These are phyloP conservation scores for Sebastes baramenuke DNA, from an alignment of 2,797 vertebrate species.

Conservation along the genomic window DNA sequence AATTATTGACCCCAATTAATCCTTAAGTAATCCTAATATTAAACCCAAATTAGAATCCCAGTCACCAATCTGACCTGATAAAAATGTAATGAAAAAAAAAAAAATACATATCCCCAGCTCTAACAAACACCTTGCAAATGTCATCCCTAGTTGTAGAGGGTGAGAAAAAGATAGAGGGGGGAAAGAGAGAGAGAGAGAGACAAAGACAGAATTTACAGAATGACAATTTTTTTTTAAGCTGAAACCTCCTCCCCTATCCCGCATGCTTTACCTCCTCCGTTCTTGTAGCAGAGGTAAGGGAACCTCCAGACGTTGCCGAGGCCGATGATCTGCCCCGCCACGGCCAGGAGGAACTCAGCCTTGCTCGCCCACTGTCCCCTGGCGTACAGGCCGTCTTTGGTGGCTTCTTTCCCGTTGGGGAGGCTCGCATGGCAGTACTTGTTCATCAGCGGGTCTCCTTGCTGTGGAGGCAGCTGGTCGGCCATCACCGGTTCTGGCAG, in stretches of 20 bases:
- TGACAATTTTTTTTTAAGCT: neutral
- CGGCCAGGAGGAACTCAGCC: conserved; percentile 79
- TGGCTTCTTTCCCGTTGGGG: conserved; percentile 4
- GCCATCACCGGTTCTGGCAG: conserved; percentile 52
- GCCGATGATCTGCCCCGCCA: conserved; percentile 82
- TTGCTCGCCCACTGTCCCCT: conserved; percentile 81
- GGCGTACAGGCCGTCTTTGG: conserved; percentile 52
- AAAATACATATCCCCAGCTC: neutral
- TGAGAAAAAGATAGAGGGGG: too few species aligned
- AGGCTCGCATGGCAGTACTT: conserved; percentile 14
- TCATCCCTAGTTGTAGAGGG: neutral
- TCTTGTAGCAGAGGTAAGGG: conserved; percentile 84
- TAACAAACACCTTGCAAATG: neutral
- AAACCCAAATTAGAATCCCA: neutral
- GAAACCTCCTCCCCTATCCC: neutral
- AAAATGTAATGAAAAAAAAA: neutral
- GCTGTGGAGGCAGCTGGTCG: conserved; percentile 23
- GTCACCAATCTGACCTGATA: neutral
- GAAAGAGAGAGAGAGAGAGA: neutral
- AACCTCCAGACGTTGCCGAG: conserved; percentile 83
- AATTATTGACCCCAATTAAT: neutral
- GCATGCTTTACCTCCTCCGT: conserved; percentile 76
- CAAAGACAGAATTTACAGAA: neutral
- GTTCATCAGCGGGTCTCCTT: conserved; percentile 29
- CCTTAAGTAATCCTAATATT: neutral